Evolutionary conservation across 2,797 vertebrate species (phyloP).

Genomic region (Ciconia nigra): DNA sequence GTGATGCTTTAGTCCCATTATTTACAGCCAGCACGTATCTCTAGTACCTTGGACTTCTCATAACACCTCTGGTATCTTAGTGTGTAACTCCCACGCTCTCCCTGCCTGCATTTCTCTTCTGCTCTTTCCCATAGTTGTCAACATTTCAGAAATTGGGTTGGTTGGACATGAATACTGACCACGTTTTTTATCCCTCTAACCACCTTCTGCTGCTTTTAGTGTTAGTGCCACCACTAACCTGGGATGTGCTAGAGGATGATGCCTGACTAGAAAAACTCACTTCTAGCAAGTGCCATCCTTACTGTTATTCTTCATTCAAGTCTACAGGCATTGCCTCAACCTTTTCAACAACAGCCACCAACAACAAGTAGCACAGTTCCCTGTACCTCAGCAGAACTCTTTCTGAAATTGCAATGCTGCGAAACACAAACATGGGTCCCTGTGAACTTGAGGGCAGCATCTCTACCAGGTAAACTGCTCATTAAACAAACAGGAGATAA

Average conservation of each 20-base stretch:
- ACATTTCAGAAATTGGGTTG: neutral
- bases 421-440: neutral
- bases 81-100: neutral
- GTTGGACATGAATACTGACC: neutral
- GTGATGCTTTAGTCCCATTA: neutral
- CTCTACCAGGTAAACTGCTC: neutral
- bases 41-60: neutral
- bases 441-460: neutral
- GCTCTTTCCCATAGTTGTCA: neutral
- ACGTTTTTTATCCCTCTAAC: neutral
- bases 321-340: neutral
- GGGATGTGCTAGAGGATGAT: neutral
- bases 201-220: neutral
- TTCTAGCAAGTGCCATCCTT: neutral
- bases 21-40: neutral
- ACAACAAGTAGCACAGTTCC: neutral
- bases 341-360: neutral
- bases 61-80: neutral
- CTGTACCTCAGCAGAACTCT: neutral
- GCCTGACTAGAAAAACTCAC: neutral
- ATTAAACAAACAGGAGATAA: neutral
- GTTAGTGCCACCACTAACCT: neutral
- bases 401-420: neutral
- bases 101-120: neutral
- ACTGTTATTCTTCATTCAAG: neutral